Evolutionary conservation across 2,888 invertebrate genomes (phyloP), one percentile per base, ranked within the genome.

Genomic region (Platycnemis pennipes): DNA sequence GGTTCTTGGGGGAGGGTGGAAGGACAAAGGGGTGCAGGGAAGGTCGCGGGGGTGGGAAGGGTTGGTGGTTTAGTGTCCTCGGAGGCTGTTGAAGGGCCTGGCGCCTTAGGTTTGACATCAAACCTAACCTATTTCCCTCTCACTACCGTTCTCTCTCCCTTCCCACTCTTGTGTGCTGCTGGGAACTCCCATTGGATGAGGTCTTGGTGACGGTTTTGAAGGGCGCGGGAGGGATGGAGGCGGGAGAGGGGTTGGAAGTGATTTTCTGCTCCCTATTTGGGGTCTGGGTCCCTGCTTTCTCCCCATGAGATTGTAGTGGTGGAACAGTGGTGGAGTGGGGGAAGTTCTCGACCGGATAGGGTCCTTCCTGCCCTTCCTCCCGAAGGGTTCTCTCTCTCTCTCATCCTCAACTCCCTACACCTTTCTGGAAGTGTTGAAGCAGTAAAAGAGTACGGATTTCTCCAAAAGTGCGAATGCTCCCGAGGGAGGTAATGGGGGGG

Each of bases 381-480:
- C 63, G 26, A 11, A 37, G 77, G 26, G 77, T 13, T 13, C 16
- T 37, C 13, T 11, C 77, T 77, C 77, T 37, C 63, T 22, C 89
- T 31, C 89, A 13, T 53, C 42, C 63, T 63, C 88, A n/a, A 4
- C 77, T 26, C 22, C 46, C n/a, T 22, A 26, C 37, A 56, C 63
- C 91, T 46, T 46, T 11, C 91, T n/a, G 91, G 63, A 63, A 91
- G 91, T 91, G 91, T 91, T 63, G 44, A 63, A 69, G 91, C 91
- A 42, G 91, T 91, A 91, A 91, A 91, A 91, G 91, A 91, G 63
- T 91, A 44, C 63, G 91, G 69, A 91, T 91, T 91, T 63, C 91
- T 42, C n/a, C 44, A 91, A 63, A 91, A 91, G 56, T 91, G 91
- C 63, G 91, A 91, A 91, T 16, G 63, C 63, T 91, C 91, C 91